Evolutionary conservation across 2,888 invertebrate genomes (phyloP).

Genomic region (Scaptomyza tumidula): DNA sequence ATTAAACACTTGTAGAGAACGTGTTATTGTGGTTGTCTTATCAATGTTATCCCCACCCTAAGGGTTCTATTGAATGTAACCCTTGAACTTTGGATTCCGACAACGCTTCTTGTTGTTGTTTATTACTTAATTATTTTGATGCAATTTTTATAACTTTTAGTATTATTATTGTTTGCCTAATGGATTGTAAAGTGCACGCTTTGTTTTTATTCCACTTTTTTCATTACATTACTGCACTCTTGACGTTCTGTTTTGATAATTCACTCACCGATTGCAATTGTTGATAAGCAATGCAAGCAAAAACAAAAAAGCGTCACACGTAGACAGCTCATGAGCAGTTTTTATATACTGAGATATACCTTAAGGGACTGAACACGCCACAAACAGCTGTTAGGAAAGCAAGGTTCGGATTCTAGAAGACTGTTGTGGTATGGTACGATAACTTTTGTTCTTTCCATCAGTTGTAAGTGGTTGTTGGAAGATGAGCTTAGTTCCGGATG

Average conservation of each 20-base stretch:
- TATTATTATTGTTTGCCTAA: constrained; percentile 47
- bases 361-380: constrained; percentile 25
- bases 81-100: constrained; percentile 64
- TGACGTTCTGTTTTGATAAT: constrained; percentile 59
- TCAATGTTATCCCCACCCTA: constrained; percentile 4
- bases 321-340: constrained; percentile 56
- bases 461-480: not conserved
- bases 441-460: too few species aligned
- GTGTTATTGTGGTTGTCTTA: constrained; percentile 43
- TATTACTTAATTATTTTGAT: not conserved
- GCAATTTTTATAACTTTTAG: constrained; percentile 5
- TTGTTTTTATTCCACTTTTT: constrained; percentile 30
- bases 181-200: constrained; percentile 45
- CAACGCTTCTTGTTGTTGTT: constrained; percentile 15
- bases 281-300: constrained; percentile 48
- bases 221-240: constrained; percentile 40
- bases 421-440: too few species aligned
- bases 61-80: constrained; percentile 1
- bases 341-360: constrained; percentile 17
- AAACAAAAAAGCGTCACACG: constrained; percentile 59
- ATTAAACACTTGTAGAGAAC: constrained; percentile 46
- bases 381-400: constrained; percentile 22
- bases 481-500: not conserved
- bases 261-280: constrained; percentile 14
- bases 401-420: not conserved